Conservation (phyloP, 2,888 invertebrate genomes). For the Drosophila anceps region DNA sequence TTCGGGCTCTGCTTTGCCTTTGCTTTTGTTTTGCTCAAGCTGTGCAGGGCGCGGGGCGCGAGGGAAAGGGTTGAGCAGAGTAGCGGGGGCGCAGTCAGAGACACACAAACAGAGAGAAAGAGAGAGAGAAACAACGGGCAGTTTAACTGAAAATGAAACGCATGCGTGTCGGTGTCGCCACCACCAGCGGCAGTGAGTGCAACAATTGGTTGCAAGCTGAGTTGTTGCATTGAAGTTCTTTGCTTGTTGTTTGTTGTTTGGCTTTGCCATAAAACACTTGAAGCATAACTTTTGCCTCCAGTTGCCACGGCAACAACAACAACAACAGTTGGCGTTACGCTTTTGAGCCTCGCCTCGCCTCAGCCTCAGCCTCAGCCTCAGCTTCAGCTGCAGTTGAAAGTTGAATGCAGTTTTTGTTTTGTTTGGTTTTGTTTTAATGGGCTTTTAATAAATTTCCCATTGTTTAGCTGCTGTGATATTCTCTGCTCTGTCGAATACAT, state of each 20-base stretch:
- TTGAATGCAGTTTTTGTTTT: constrained; percentile 54
- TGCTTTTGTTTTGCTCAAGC: constrained; percentile 30
- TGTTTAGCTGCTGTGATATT: constrained; percentile 46
- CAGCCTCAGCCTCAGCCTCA: too few relatives aligned
- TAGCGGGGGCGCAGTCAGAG: constrained; percentile 31
- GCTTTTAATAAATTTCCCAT: constrained; percentile 61
- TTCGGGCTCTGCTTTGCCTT: constrained; percentile 58
- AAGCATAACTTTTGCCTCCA: constrained; percentile 63
- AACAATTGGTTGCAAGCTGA: constrained; percentile 65
- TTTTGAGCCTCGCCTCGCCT: constrained; percentile 39
- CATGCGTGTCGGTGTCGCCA: constrained; percentile 78
- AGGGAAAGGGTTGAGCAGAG: neutral
- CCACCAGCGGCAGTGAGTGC: constrained; percentile 49
- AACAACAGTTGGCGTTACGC: constrained; percentile 61
- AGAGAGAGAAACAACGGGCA: constrained; percentile 35
- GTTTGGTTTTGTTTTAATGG: constrained; percentile 4
- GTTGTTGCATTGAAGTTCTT: constrained; percentile 50
- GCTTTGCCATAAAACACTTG: constrained; percentile 71
- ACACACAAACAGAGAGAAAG: constrained; percentile 22
- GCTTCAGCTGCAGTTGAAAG: constrained; percentile 58
- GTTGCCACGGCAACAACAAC: constrained; percentile 60
- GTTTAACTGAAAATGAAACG: constrained; percentile 57
- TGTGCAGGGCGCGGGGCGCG: neutral
- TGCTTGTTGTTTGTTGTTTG: constrained; percentile 37
- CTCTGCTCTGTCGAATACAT: constrained; percentile 5